Evolutionary conservation across 2,797 vertebrate genomes (phyloP).

Genomic region (Mormyrops boulengeri): DNA sequence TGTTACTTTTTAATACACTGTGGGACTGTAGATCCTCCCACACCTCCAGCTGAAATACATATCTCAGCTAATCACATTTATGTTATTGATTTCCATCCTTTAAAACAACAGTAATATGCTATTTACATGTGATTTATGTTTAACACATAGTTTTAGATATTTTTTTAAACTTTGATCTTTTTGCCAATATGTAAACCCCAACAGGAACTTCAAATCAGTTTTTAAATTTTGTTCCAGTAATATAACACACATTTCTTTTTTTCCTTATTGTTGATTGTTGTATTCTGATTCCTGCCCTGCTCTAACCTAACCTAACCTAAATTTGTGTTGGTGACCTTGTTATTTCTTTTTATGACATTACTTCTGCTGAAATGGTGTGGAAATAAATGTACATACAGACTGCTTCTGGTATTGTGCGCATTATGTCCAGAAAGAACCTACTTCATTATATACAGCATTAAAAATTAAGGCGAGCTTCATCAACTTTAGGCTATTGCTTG

Average conservation of each 20-base stretch:
- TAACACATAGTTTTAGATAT: constrained; percentile 16
- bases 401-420: constrained; percentile 36
- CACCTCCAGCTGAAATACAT: constrained; percentile 42
- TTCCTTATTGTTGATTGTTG: constrained; percentile 33
- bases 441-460: neutral
- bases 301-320: constrained; percentile 11
- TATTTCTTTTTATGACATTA: constrained; percentile 14
- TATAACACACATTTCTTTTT: constrained; percentile 39
- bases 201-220: constrained; percentile 30
- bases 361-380: constrained; percentile 13
- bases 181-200: constrained; percentile 32
- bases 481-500: neutral
- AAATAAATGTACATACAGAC: constrained; percentile 18
- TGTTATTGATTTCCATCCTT: constrained; percentile 27
- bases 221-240: constrained; percentile 58
- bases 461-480: neutral
- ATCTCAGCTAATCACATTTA: constrained; percentile 34
- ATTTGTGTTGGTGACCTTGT: constrained; percentile 14
- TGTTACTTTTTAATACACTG: constrained; percentile 35
- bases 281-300: constrained; percentile 54
- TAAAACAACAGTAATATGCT: constrained; percentile 36
- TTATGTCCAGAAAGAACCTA: constrained; percentile 28
- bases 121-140: constrained; percentile 56
- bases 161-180: neutral
- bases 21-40: constrained; percentile 40